These are phyloP conservation scores for Acleris holmiana DNA, from an alignment of 2,888 invertebrate genomes.

Conservation along the genomic window DNA sequence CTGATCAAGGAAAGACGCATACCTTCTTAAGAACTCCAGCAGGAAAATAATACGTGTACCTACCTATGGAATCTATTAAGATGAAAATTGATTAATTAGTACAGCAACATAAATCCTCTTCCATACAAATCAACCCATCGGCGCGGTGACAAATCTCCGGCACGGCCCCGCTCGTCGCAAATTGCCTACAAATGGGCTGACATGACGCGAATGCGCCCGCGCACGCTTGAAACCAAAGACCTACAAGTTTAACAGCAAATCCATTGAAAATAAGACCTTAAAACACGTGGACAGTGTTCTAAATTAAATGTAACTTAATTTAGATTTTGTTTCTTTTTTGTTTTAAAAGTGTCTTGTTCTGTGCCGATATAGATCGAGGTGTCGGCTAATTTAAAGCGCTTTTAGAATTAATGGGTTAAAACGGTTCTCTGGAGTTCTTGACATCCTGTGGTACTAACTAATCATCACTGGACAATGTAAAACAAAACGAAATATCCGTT, in stretches of 20 bases:
- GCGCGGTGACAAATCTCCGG: conserved; percentile 22
- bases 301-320: too few species aligned
- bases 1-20: too few species aligned
- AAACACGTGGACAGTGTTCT: too few species aligned
- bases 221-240: too few species aligned
- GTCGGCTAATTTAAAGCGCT: conserved; percentile 30
- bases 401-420: conserved; percentile 25
- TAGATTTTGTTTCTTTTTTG: too few species aligned
- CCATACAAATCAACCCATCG: conserved; percentile 26
- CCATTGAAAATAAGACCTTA: too few species aligned
- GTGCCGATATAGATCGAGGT: conserved; percentile 32
- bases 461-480: too few species aligned
- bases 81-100: conserved; percentile 6
- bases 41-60: too few species aligned
- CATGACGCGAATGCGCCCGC: not conserved
- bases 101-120: conserved; percentile 24
- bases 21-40: too few species aligned
- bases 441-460: conserved; percentile 19
- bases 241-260: too few species aligned
- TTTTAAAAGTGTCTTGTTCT: conserved; percentile 5
- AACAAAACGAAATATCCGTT: too few species aligned
- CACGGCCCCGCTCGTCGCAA: conserved; percentile 31
- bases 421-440: not conserved
- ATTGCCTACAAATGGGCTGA: conserved; percentile 8
- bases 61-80: not conserved